Conservation (phyloP, 2,888 invertebrate genomes). For the Lissonota sp. region DNA sequence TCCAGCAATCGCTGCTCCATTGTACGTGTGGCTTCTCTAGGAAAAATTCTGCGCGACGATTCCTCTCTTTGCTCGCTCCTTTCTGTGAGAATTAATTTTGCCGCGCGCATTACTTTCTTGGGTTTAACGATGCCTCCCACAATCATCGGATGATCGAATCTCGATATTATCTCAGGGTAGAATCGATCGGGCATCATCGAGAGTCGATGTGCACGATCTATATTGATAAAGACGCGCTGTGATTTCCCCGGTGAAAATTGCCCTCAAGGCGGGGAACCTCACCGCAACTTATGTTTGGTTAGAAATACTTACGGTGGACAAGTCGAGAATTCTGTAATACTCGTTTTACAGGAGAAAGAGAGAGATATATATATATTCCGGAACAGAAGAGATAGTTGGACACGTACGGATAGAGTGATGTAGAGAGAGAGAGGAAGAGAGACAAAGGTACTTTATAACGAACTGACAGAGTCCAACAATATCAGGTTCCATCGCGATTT, state of each 20-base stretch:
- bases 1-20: neutral
- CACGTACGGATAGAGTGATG: neutral
- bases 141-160: constrained; percentile 66
- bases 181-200: constrained; percentile 68
- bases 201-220: constrained; percentile 36
- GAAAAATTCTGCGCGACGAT: constrained; percentile 28
- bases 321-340: constrained; percentile 44
- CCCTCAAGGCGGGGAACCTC: constrained; percentile 4
- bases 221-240: constrained; percentile 64
- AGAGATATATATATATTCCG: constrained; percentile 41
- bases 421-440: constrained; percentile 17
- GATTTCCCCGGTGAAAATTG: constrained; percentile 74
- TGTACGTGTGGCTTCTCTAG: neutral
- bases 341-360: constrained; percentile 50
- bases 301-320: neutral
- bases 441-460: constrained; percentile 35
- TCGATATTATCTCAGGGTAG: constrained; percentile 57
- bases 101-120: constrained; percentile 19
- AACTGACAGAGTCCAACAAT: constrained; percentile 62
- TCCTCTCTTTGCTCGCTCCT: constrained; percentile 27
- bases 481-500: constrained; percentile 62
- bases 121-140: constrained; percentile 56
- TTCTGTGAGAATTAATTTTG: constrained; percentile 64
- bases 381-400: constrained; percentile 37
- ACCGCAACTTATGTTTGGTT: too few relatives aligned